Conservation (phyloP, 2,113 vertebrate genomes). For the Corythaeola cristata region DNA sequence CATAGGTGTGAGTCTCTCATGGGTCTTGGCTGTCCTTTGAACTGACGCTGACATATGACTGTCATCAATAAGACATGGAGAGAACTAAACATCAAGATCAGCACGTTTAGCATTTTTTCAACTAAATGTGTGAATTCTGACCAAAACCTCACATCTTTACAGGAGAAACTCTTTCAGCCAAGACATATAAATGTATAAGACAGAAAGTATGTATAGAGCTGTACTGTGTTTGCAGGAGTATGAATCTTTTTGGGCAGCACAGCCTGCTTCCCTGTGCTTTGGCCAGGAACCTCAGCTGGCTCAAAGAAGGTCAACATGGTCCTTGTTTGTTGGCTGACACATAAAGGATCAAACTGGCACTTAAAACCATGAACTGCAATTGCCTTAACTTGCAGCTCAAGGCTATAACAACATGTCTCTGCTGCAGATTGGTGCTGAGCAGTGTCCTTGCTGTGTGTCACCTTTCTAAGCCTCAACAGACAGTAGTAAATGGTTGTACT, state of each 20-base stretch:
- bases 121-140: neutral
- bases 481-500: neutral
- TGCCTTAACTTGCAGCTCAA: neutral
- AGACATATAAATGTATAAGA: neutral
- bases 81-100: neutral
- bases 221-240: neutral
- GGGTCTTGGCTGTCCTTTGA: neutral
- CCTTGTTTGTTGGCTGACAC: neutral
- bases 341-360: neutral
- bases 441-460: neutral
- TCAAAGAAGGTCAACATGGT: neutral
- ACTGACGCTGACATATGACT: neutral
- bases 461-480: neutral
- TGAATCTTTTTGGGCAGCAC: neutral
- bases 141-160: neutral
- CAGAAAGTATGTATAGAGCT: neutral
- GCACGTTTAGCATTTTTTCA: neutral
- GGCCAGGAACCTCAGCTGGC: neutral
- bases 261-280: neutral
- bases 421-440: neutral
- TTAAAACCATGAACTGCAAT: neutral
- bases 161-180: constrained; percentile 35
- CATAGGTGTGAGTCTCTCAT: neutral
- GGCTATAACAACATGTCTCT: neutral
- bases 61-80: neutral